These are phyloP conservation scores for Epinephelus lanceolatus DNA, from an alignment of 2,113 vertebrate genomes.

Conservation along the genomic window DNA sequence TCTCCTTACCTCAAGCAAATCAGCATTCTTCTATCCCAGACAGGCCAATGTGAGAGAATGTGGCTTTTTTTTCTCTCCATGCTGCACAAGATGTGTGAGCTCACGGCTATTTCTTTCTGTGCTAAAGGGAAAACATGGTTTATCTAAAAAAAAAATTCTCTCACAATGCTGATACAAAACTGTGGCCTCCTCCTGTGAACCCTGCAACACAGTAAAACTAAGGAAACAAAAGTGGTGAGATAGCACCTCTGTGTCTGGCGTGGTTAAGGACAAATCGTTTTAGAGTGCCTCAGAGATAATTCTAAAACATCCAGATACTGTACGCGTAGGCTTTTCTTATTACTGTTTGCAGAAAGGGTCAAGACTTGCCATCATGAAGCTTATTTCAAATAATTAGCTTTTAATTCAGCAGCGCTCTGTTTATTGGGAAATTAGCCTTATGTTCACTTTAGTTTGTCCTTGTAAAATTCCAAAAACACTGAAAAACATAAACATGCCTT, in stretches of 20 bases:
- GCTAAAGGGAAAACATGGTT: slow-evolving; percentile 50
- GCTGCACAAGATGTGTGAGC: slow-evolving; percentile 47
- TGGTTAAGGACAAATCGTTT: slow-evolving; percentile 73
- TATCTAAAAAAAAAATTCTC: slow-evolving; percentile 34
- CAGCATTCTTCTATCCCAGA: slow-evolving; percentile 78
- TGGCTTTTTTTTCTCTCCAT: slow-evolving; percentile 38
- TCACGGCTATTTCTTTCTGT: slow-evolving; percentile 17
- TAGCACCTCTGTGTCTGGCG: slow-evolving; percentile 49
- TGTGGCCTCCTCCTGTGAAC: slow-evolving; percentile 67
- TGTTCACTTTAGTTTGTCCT: slow-evolving; percentile 64
- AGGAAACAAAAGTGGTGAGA: slow-evolving; percentile 69
- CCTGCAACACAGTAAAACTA: slow-evolving; percentile 68
- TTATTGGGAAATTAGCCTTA: slow-evolving; percentile 5
- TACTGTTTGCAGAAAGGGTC: slow-evolving; percentile 46
- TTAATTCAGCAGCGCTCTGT: slow-evolving; percentile 11
- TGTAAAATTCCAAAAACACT: slow-evolving; percentile 35
- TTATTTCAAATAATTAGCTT: slow-evolving; percentile 61
- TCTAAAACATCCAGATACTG: slow-evolving; percentile 42
- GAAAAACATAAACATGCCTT: slow-evolving; percentile 12
- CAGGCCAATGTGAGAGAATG: slow-evolving; percentile 74
- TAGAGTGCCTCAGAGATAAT: slow-evolving; percentile 44
- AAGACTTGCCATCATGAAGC: slow-evolving; percentile 33
- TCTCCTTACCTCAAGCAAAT: slow-evolving; percentile 83
- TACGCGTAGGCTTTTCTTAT: slow-evolving; percentile 34
- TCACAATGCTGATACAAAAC: slow-evolving; percentile 72